Percentiles rank a stretch among this genome's conserved stretches.
Conservation (phyloP, 2,888 invertebrate species). For the Incurvaria masculella region DNA sequence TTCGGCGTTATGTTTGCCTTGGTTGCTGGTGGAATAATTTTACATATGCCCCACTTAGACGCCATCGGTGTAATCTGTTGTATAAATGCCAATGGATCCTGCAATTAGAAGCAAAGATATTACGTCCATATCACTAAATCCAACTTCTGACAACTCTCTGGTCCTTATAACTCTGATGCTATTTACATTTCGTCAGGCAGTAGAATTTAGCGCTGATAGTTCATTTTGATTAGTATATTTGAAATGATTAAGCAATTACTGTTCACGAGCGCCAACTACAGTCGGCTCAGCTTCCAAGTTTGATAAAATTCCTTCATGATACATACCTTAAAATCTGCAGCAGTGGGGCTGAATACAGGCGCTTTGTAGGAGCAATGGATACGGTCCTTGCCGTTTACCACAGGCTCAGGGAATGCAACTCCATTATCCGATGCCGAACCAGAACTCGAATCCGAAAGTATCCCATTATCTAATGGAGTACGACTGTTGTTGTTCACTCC, state of each 20-base stretch:
- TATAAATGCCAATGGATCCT: constrained; percentile 83
- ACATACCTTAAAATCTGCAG: constrained; percentile 67
- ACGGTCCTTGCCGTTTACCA: constrained; percentile 45
- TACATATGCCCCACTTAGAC: constrained; percentile 80
- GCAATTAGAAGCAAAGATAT: constrained; percentile 17
- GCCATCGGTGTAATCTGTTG: constrained; percentile 74
- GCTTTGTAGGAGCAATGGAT: constrained; percentile 68
- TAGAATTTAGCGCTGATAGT: too few relatives aligned
- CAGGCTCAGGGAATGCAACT: not conserved
- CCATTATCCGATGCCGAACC: not conserved
- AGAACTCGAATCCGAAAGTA: not conserved
- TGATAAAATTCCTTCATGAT: too few relatives aligned
- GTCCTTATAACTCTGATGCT: not conserved
- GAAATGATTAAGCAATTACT: too few relatives aligned
- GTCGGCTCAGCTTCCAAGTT: too few relatives aligned
- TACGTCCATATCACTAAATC: not conserved
- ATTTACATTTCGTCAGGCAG: too few relatives aligned
- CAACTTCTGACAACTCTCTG: not conserved
- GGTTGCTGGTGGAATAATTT: constrained; percentile 77
- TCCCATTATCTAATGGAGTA: not conserved
- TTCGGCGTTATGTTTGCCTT: constrained; percentile 65
- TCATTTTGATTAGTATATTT: too few relatives aligned
- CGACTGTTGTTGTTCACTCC: not conserved
- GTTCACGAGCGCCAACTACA: too few relatives aligned
- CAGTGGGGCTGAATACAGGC: constrained; percentile 75